Percentiles rank a stretch among this genome's conserved stretches.
phyloP scores from a whole-genome alignment of 2,113 vertebrate genomes.

The Tragelaphus buxtoni region DNA sequence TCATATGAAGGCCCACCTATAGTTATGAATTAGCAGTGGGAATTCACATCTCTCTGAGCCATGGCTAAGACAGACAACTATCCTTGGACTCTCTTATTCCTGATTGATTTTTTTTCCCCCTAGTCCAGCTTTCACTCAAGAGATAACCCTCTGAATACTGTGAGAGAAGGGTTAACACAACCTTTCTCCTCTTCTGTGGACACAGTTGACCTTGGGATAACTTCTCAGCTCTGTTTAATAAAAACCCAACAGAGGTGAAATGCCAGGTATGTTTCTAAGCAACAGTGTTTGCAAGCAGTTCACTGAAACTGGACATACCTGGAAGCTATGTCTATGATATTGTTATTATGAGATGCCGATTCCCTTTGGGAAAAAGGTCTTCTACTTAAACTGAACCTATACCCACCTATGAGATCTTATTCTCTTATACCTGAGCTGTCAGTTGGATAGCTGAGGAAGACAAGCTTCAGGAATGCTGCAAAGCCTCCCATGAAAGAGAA shows the following conservation, averaged over 20 bases:
- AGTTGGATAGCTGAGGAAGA: background rate
- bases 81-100: background rate
- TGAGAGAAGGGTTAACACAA: background rate
- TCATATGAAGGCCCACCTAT: background rate
- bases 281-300: background rate
- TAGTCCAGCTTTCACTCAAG: background rate
- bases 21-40: background rate
- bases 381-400: background rate
- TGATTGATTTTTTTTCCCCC: background rate
- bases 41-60: background rate
- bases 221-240: background rate
- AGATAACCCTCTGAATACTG: background rate
- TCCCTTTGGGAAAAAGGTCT: background rate
- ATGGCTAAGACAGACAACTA: background rate
- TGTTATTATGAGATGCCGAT: background rate
- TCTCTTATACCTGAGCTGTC: background rate
- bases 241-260: background rate
- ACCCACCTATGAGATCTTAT: background rate
- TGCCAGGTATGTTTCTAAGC: background rate
- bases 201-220: background rate
- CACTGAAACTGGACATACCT: background rate
- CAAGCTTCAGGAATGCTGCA: background rate
- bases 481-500: background rate
- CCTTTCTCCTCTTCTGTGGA: background rate
- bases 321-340: background rate